Evolutionary conservation across 2,888 invertebrate species (phyloP).

Genomic region (Hofmannophila pseudospretella): DNA sequence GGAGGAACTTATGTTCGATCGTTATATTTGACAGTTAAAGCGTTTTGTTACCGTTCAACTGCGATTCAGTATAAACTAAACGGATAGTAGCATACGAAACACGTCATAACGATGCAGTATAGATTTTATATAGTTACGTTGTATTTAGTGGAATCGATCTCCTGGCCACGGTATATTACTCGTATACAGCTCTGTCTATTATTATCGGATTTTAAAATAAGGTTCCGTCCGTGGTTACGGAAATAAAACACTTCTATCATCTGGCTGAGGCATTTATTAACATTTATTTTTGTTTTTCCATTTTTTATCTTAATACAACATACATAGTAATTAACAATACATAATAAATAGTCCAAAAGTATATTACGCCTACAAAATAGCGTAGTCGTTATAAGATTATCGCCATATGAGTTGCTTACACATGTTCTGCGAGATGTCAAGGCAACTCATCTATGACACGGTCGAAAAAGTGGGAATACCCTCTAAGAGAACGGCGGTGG

Average conservation of each 20-base stretch:
- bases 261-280: slow-evolving; percentile 80
- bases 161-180: too few relatives aligned
- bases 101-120: too few relatives aligned
- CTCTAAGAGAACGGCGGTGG: slow-evolving; percentile 43
- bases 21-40: too few relatives aligned
- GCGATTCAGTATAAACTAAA: too few relatives aligned
- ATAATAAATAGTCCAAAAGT: slow-evolving; percentile 79
- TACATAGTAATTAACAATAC: slow-evolving; percentile 79
- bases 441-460: slow-evolving; percentile 65
- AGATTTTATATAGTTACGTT: too few relatives aligned
- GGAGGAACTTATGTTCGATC: too few relatives aligned
- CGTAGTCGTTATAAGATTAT: slow-evolving; percentile 77
- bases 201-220: too few relatives aligned
- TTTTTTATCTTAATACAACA: slow-evolving; percentile 77
- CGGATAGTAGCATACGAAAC: too few relatives aligned
- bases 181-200: too few relatives aligned
- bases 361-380: slow-evolving; percentile 79
- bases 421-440: slow-evolving; percentile 54
- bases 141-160: too few relatives aligned
- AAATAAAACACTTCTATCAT: slow-evolving; percentile 50
- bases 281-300: slow-evolving; percentile 74
- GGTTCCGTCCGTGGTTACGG: too few relatives aligned
- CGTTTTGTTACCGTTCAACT: too few relatives aligned
- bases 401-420: slow-evolving; percentile 70
- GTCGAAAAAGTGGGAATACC: slow-evolving; percentile 55